Conservation (phyloP, 2,797 vertebrate genomes). For the Menidia menidia region DNA sequence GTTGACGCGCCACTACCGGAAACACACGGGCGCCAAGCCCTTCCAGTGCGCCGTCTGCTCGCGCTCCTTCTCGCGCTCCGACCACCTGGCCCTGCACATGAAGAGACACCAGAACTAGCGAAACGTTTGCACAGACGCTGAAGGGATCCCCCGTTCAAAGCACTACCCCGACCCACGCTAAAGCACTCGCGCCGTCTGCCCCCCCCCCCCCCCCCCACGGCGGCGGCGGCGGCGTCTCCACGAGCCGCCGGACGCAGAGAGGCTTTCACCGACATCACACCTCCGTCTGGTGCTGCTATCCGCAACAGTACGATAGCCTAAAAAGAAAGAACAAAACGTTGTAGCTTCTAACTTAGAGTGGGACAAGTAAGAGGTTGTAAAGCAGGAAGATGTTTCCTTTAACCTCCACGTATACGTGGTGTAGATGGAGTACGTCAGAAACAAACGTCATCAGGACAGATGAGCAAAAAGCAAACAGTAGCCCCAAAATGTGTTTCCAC, state of each 20-base stretch:
- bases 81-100: slow-evolving; percentile 98
- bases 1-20: slow-evolving; percentile 96
- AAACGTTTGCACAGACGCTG: slow-evolving; percentile 22
- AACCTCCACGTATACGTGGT: slow-evolving; percentile 46
- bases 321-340: slow-evolving; percentile 14
- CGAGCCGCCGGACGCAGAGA: slow-evolving; percentile 41
- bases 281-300: slow-evolving; percentile 63
- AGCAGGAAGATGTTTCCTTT: slow-evolving; percentile 38
- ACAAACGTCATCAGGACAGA: slow-evolving; percentile 35
- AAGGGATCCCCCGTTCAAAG: slow-evolving; percentile 21
- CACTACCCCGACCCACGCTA: slow-evolving; percentile 34
- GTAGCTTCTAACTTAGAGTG: slow-evolving; percentile 48
- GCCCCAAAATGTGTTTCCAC: slow-evolving; percentile 51
- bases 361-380: slow-evolving; percentile 44
- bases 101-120: slow-evolving; percentile 94
- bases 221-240: slow-evolving; percentile 23
- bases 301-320: slow-evolving; percentile 29
- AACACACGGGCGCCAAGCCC: slow-evolving; percentile 98
- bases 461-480: slow-evolving; percentile 46
- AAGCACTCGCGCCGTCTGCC: slow-evolving; percentile 34
- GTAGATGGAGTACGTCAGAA: slow-evolving; percentile 47
- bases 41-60: slow-evolving; percentile 97
- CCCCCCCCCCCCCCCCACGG: slow-evolving; percentile 4
- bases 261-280: slow-evolving; percentile 46
- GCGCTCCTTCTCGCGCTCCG: slow-evolving; percentile 97